These are phyloP conservation scores for Chondrilla cf. caribensis DNA, from an alignment of 37 sponge, comb jelly and placozoan genomes.

Conservation along the genomic window DNA sequence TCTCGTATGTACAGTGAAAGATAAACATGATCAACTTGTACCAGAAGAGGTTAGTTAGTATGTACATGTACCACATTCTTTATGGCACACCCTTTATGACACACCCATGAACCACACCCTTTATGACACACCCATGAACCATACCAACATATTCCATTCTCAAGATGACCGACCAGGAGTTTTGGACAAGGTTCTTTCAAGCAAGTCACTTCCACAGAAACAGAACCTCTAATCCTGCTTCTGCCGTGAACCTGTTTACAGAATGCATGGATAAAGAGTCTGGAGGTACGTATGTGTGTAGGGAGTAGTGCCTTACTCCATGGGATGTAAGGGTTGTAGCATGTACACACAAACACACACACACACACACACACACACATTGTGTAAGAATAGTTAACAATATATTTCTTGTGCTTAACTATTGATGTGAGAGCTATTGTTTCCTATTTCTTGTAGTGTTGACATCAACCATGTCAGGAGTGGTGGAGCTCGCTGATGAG, in stretches of 20 bases:
- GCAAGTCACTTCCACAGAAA: conserved; percentile 78
- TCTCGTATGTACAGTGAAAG: conserved; percentile 43
- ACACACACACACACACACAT: background rate
- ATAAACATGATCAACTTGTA: conserved; percentile 61
- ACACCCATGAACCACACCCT: background rate
- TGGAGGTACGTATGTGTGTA: conserved; percentile 27
- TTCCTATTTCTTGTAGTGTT: too few relatives aligned
- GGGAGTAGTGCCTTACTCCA: too few relatives aligned
- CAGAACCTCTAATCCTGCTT: background rate
- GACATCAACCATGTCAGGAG: too few relatives aligned
- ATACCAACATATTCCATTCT: too few relatives aligned
- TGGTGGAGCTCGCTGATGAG: background rate
- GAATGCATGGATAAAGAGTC: conserved; percentile 50
- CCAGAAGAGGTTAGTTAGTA: conserved; percentile 44
- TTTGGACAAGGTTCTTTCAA: conserved; percentile 87
- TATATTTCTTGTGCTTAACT: background rate
- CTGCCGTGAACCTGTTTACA: conserved; percentile 29
- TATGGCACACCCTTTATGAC: background rate
- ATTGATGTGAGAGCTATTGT: background rate
- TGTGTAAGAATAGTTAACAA: background rate
- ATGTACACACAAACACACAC: too few relatives aligned
- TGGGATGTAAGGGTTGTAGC: too few relatives aligned
- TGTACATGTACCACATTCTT: background rate
- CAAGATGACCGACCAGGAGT: conserved; percentile 80
- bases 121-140: too few relatives aligned